Conservation (phyloP, 2,113 vertebrate genomes). For the Diadophis punctatus region DNA sequence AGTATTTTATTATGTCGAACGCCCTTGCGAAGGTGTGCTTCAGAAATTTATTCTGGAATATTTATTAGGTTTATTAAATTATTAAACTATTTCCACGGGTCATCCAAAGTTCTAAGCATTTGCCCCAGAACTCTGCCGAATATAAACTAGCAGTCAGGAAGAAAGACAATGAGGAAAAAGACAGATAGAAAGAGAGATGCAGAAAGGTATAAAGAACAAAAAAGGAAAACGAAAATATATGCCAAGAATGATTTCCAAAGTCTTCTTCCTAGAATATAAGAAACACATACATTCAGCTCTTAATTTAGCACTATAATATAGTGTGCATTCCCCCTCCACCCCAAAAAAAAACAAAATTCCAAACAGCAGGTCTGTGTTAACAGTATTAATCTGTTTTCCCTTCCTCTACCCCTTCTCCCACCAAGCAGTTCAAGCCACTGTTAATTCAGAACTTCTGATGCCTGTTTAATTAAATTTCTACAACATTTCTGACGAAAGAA, state of each 20-base stretch:
- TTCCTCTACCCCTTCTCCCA: neutral
- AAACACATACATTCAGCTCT: neutral
- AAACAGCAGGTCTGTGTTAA: neutral
- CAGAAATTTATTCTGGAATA: neutral
- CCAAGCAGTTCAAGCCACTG: constrained; percentile 5
- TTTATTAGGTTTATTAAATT: neutral
- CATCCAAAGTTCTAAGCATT: neutral
- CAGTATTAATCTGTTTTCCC: constrained; percentile 29
- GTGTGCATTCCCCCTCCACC: neutral
- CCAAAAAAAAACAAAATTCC: neutral
- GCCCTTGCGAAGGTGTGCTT: neutral
- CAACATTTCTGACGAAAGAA: constrained; percentile 15
- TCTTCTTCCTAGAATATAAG: neutral
- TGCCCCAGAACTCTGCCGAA: neutral
- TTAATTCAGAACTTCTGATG: constrained; percentile 7
- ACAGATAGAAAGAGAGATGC: neutral
- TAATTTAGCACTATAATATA: neutral
- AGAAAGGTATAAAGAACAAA: neutral
- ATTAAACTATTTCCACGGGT: neutral
- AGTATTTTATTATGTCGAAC: neutral
- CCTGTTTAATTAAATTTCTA: constrained; percentile 19
- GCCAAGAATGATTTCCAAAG: neutral
- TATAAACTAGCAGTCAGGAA: neutral
- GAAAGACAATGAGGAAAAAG: neutral
- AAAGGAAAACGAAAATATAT: neutral